Conservation (phyloP, 2,797 vertebrate genomes). For the Rhynchonycteris naso region DNA sequence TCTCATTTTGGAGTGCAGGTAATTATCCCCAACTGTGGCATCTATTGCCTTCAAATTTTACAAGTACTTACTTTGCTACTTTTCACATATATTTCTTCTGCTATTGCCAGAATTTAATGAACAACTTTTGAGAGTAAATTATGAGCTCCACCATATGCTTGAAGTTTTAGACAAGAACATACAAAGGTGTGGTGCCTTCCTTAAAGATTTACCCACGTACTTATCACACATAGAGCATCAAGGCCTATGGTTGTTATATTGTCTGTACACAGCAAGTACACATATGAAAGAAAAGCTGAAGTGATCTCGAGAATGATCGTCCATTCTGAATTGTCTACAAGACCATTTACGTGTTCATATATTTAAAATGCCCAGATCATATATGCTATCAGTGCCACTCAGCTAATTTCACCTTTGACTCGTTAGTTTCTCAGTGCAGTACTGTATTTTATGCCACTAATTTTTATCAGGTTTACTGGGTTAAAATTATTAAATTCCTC, state of each 20-base stretch:
- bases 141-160: background rate
- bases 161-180: background rate
- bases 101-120: background rate
- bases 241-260: background rate
- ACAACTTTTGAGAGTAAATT: slow-evolving; percentile 19
- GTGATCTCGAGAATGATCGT: background rate
- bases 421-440: background rate
- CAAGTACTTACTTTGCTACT: background rate
- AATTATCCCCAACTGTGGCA: background rate
- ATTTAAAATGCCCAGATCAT: background rate
- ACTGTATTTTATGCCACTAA: background rate
- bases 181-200: background rate
- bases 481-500: background rate
- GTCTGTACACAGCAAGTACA: background rate
- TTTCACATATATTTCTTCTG: background rate
- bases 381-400: background rate
- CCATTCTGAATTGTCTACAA: background rate
- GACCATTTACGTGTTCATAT: background rate
- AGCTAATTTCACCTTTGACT: background rate
- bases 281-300: background rate
- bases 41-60: background rate
- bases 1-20: background rate
- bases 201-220: background rate
- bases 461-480: slow-evolving; percentile 25
- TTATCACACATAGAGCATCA: background rate